Conservation (phyloP, 2,888 invertebrate genomes). For the Hirtodrosophila cameraria region DNA sequence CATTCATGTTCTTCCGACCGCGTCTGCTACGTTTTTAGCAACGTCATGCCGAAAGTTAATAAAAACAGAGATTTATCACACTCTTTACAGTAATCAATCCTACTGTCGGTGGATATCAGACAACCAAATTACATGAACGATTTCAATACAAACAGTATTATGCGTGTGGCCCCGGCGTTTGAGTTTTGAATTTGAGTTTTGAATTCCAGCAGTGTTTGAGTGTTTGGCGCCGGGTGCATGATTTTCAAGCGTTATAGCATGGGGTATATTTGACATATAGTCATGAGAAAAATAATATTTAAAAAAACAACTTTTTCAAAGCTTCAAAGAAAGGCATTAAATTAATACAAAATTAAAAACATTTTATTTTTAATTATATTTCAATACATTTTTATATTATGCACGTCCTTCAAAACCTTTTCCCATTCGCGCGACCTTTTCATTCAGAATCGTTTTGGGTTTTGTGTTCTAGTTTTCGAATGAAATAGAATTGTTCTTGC, state of each 20-base stretch:
- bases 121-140: conserved; percentile 69
- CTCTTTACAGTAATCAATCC: conserved; percentile 77
- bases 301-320: no score
- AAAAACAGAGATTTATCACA: conserved; percentile 82
- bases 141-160: conserved; percentile 63
- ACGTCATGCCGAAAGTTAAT: conserved; percentile 80
- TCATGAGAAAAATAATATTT: no score
- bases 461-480: no score
- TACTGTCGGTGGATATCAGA: conserved; percentile 59
- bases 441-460: no score
- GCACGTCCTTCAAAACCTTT: no score
- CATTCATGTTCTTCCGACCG: conserved; percentile 65
- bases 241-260: conserved; percentile 18
- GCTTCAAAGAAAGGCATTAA: no score
- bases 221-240: conserved; percentile 56
- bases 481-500: no score
- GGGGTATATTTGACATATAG: neutral
- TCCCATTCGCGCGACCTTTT: no score
- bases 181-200: neutral
- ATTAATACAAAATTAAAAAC: no score
- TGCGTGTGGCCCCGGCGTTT: conserved; percentile 61
- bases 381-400: no score
- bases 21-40: conserved; percentile 40
- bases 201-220: neutral
- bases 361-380: no score